Evolutionary conservation across 1,140 invertebrate genomes (phyloP), one percentile per base, ranked within the genome.

Genomic region (Aporrectodea caliginosa): DNA sequence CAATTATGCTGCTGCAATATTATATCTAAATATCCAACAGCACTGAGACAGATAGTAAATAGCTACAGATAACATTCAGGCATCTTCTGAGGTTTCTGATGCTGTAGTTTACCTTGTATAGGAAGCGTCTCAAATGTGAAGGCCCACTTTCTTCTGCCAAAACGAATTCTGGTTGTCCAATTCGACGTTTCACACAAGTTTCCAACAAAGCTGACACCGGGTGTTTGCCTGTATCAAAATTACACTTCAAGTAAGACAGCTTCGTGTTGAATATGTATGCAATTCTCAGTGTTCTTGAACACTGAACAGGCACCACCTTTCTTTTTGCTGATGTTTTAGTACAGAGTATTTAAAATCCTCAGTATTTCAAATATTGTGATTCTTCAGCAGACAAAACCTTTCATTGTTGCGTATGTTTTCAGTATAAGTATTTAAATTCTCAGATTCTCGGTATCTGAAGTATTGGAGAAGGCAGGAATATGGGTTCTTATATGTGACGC

Each of bases 161-260:
- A 72, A 92, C 92, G 89, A 98, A 98, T 68, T 93, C 90, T 0
- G 96, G 97, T 1, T 93, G 91, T n/a, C 92, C 92, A 88, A 94
- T 93, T 85, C 93, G 93, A 79, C 92, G 91, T 86, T 95, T 97
- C 0, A 93, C 93, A 85, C 96, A 96, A 83, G 95, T 92, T 89
- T 98, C 96, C 68, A 95, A 94, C 0, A 99, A 89, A 27, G 96
- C 90, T 1, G 96, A 98, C 1, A 98, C 95, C 0, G 97, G 97
- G 91, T 98, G 96, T 82, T 89, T 89, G 27, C 88, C 88, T 85
- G 81, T 16, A 82, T 75, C 30, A 78, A 31, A 35, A 32, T 27
- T 12, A 58, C 6, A 58, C 6, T 22, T 12, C 6, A 58, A 58
- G 22, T 22, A 6, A 22, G 6, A 58, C 6, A 58, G 22, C 43